phyloP scores from a whole-genome alignment of 2,888 invertebrate species.

The Limnephilus lunatus region DNA sequence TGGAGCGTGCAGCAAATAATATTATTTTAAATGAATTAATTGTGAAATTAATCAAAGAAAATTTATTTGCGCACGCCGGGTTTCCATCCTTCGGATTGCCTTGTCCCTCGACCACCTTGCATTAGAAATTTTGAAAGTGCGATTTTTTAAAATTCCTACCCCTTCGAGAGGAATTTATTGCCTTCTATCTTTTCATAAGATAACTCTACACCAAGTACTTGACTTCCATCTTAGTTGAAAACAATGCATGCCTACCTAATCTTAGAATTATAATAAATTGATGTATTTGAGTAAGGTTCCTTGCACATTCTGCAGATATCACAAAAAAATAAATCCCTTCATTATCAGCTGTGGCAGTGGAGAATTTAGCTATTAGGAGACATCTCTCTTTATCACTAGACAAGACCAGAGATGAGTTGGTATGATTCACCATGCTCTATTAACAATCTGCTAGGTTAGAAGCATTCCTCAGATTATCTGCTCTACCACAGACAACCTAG shows the following conservation, averaged over 20 bases:
- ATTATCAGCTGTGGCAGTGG: constrained; percentile 2
- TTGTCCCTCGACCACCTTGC: too few species aligned
- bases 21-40: too few species aligned
- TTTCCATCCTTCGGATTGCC: too few species aligned
- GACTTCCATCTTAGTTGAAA: background rate
- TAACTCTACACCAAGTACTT: background rate
- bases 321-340: constrained; percentile 15
- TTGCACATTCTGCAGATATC: background rate
- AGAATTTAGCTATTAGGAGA: constrained; percentile 12
- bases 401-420: background rate
- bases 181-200: background rate
- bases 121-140: too few species aligned
- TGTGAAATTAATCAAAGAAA: too few species aligned
- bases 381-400: constrained; percentile 1
- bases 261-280: background rate
- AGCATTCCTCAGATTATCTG: constrained; percentile 18
- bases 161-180: background rate
- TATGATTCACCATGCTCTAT: background rate
- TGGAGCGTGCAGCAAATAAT: too few species aligned
- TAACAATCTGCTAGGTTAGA: background rate
- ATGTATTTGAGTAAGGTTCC: background rate
- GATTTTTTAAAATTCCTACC: too few species aligned
- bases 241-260: background rate
- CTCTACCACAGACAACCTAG: background rate
- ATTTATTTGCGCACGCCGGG: too few species aligned